phyloP scores from a whole-genome alignment of 1,140 invertebrate genomes.

The Macrotrachela quadricornifera region DNA sequence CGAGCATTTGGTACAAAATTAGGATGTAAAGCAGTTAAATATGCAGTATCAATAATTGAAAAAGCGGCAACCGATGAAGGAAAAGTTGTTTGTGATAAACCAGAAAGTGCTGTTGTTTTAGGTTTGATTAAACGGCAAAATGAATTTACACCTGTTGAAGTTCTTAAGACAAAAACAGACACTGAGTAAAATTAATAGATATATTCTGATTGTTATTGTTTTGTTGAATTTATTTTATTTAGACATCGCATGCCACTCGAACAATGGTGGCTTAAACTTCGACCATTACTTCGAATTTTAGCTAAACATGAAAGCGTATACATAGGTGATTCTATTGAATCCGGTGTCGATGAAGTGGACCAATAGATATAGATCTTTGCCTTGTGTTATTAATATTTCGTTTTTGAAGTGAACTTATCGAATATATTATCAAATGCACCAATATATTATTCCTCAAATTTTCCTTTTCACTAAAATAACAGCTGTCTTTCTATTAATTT shows the following conservation, averaged over 20 bases:
- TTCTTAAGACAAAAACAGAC: conserved; percentile 62
- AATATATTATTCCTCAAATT: too few species aligned
- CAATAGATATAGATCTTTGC: too few species aligned
- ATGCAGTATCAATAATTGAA: conserved; percentile 45
- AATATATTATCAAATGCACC: too few species aligned
- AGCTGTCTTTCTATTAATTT: too few species aligned
- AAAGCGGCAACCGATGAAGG: not conserved
- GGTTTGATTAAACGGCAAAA: conserved; percentile 73
- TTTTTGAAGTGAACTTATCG: too few species aligned
- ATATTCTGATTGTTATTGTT: not conserved
- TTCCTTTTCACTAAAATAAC: too few species aligned
- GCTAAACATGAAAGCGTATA: conserved; percentile 88
- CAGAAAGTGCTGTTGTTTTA: conserved; percentile 11
- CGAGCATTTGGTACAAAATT: conserved; percentile 95
- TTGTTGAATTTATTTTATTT: not conserved
- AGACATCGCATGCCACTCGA: conserved; percentile 72
- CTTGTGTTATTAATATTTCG: too few species aligned
- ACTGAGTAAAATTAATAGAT: conserved; percentile 41
- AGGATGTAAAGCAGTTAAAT: conserved; percentile 68
- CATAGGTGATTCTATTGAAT: conserved; percentile 43
- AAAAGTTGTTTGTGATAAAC: not conserved
- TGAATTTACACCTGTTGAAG: conserved; percentile 63
- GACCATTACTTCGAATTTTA: conserved; percentile 76
- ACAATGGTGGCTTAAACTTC: conserved; percentile 94
- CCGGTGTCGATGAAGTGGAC: not conserved